phyloP scores from a whole-genome alignment of 2,113 vertebrate species.

The Mystacornis crossleyi region DNA sequence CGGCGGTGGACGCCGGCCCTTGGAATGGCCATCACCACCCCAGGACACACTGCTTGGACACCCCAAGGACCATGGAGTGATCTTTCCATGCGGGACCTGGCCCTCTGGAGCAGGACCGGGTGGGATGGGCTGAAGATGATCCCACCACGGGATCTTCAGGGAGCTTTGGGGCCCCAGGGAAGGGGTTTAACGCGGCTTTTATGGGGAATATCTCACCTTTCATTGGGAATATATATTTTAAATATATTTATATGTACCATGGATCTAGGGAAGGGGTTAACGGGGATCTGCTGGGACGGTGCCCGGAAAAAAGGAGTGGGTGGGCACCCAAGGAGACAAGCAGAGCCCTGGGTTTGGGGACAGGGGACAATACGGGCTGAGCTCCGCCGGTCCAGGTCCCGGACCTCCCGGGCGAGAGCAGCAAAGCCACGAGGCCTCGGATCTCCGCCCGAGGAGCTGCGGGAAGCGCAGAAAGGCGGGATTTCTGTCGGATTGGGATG shows the following conservation, averaged over 20 bases:
- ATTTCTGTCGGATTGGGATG: background rate
- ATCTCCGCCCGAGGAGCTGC: fast-evolving
- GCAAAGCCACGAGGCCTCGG: background rate
- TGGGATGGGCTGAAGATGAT: fast-evolving
- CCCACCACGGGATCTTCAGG: background rate
- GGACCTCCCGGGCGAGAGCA: background rate
- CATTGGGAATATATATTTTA: background rate
- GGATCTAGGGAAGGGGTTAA: background rate
- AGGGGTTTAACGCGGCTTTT: background rate
- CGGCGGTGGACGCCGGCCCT: fast-evolving
- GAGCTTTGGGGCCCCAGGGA: fast-evolving
- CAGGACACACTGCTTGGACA: background rate
- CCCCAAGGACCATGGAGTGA: fast-evolving
- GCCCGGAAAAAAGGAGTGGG: fast-evolving
- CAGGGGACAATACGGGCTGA: background rate
- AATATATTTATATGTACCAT: fast-evolving
- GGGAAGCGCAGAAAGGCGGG: background rate
- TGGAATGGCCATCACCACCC: background rate
- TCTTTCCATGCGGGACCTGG: fast-evolving
- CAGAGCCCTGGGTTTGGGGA: background rate
- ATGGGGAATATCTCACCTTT: background rate
- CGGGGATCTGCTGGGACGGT: background rate
- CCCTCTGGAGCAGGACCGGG: background rate
- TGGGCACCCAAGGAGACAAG: fast-evolving
- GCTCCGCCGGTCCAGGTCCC: background rate